These are phyloP conservation scores for Acromyrmex heyeri DNA, from an alignment of 1,140 invertebrate species.

Conservation along the genomic window DNA sequence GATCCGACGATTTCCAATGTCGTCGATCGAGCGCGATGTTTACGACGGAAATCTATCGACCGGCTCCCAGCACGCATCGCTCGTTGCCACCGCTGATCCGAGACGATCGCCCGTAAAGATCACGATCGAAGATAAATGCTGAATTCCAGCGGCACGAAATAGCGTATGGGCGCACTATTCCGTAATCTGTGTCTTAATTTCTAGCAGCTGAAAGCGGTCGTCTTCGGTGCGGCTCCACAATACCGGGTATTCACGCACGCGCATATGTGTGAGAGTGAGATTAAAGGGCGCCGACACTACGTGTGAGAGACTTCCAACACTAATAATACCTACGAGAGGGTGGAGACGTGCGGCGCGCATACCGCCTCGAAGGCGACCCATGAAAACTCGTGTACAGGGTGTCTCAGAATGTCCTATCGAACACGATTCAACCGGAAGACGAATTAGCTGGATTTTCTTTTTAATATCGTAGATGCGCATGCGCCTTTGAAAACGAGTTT, in stretches of 20 bases:
- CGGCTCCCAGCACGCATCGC: background rate
- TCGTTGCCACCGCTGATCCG: slow-evolving; percentile 9
- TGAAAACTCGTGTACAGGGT: slow-evolving; percentile 45
- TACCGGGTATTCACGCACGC: slow-evolving; percentile 76
- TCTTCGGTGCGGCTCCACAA: slow-evolving; percentile 68
- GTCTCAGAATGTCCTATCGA: slow-evolving; percentile 29
- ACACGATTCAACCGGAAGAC: too few species aligned
- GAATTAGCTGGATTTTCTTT: background rate
- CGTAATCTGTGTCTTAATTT: slow-evolving; percentile 78
- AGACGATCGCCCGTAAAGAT: slow-evolving; percentile 50
- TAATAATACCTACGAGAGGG: slow-evolving; percentile 78
- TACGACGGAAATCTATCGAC: slow-evolving; percentile 10
- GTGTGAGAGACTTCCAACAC: slow-evolving; percentile 78
- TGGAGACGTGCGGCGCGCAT: slow-evolving; percentile 53
- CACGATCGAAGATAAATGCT: slow-evolving; percentile 46
- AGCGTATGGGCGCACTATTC: slow-evolving; percentile 64
- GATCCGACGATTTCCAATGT: background rate
- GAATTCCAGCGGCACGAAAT: slow-evolving; percentile 53
- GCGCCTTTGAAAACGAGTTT: background rate
- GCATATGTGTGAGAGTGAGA: slow-evolving; percentile 67
- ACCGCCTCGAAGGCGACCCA: slow-evolving; percentile 60
- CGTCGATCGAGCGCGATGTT: background rate
- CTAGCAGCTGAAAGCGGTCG: slow-evolving; percentile 69
- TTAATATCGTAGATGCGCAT: background rate
- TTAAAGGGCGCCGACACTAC: slow-evolving; percentile 81